Evolutionary conservation across 2,888 invertebrate genomes (phyloP).

Genomic region (Willowsia nigromaculata): DNA sequence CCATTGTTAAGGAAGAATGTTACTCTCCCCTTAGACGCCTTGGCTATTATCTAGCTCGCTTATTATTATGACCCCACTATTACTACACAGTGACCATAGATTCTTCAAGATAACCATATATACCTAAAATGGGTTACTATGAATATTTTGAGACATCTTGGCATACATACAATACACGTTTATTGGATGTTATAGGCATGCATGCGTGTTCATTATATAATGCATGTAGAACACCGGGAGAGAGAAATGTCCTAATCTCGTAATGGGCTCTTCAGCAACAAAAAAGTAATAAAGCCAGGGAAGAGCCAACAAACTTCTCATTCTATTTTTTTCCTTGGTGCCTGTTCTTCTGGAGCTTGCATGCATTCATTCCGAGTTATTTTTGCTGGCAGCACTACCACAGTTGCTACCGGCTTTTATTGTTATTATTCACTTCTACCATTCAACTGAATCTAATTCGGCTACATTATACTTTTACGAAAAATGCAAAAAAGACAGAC

Average conservation of each 20-base stretch:
- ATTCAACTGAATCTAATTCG: neutral
- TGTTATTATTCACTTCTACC: slow-evolving; percentile 22
- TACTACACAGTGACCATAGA: no score
- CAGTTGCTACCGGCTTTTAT: neutral
- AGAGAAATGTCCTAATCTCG: slow-evolving; percentile 64
- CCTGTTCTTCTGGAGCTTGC: neutral
- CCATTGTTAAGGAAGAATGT: slow-evolving; percentile 29
- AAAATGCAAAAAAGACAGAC: neutral
- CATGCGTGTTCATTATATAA: neutral
- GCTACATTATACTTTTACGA: neutral
- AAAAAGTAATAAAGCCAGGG: slow-evolving; percentile 59
- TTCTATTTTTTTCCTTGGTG: neutral
- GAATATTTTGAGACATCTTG: no score
- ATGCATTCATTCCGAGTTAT: neutral
- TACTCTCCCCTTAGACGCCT: neutral
- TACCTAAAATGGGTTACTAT: no score
- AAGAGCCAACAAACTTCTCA: slow-evolving; percentile 18
- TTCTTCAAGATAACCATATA: no score
- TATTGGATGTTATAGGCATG: neutral
- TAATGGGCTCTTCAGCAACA: slow-evolving; percentile 61
- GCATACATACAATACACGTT: neutral
- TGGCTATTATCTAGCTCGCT: slow-evolving; percentile 39
- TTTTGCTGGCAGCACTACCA: slow-evolving; percentile 26
- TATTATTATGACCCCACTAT: slow-evolving; percentile 21
- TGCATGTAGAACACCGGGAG: neutral